A percentile compares a stretch with the other conserved stretches of the same genome.
Evolutionary conservation across 2,113 vertebrate genomes (phyloP).

Genomic region (Callospermophilus lateralis): DNA sequence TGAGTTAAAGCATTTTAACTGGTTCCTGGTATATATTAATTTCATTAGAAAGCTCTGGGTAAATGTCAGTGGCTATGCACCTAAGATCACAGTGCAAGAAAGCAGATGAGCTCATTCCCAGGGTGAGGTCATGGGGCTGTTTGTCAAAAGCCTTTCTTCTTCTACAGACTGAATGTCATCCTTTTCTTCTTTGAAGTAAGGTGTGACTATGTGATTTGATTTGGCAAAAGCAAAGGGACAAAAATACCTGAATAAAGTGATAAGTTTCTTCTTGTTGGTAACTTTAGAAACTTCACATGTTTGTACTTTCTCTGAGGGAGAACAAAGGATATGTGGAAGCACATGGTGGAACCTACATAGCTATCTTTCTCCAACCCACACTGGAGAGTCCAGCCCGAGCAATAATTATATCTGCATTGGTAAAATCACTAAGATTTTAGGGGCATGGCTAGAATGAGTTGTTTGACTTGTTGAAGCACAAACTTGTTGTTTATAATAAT

Average conservation of each 20-base stretch:
- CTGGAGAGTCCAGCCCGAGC: not conserved
- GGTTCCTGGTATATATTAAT: not conserved
- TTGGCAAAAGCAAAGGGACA: not conserved
- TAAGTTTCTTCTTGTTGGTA: not conserved
- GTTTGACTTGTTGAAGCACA: not conserved
- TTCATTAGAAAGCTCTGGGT: constrained; percentile 19
- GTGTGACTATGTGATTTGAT: not conserved
- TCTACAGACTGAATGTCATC: not conserved
- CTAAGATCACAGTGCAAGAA: not conserved
- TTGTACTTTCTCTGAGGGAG: not conserved
- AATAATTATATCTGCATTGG: not conserved
- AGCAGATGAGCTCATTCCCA: not conserved
- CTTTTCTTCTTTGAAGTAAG: not conserved
- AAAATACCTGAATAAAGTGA: not conserved
- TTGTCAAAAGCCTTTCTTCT: not conserved
- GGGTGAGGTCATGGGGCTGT: not conserved
- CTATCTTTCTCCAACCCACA: not conserved
- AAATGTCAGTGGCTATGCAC: not conserved
- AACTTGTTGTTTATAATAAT: not conserved
- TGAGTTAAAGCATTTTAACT: not conserved
- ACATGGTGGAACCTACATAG: not conserved
- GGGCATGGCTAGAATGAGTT: not conserved
- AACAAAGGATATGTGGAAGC: not conserved
- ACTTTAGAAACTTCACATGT: not conserved
- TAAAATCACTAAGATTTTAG: too few relatives aligned